Base-by-base conservation (phyloP, 2,113 vertebrate species). In the Hyperopisus bebe region DNA sequence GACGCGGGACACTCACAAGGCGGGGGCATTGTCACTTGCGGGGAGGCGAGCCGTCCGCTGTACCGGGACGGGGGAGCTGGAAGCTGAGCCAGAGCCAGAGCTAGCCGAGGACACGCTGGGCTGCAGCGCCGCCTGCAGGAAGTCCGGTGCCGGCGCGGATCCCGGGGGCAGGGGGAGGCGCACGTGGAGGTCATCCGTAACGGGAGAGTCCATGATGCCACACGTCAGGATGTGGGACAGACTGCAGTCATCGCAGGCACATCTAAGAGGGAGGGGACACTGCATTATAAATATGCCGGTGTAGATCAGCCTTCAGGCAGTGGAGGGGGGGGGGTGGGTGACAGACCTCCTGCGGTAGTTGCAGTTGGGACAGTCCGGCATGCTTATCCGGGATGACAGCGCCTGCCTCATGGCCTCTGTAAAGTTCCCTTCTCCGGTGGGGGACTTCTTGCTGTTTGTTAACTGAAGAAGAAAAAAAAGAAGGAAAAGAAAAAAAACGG, bases 221-320 rank as follows among this genome's bases (percentile, higher is more conserved):
- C 98, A 99, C 0, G 98, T 99, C 92, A 99, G 96, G 94, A 99
- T 99, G 95, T 99, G 98, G 13, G 98, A 99, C 88, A 99, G 97
- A 92, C 98, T 99, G 94, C 98, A 99, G 96, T 99, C 98, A 31
- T 99, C 98, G 89, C 98, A 99, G 21, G 98, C 98, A 93, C 98
- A 99, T 93, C 98, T 99, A 95, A n/a, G 5, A 1, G 31, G 17
- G 87, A 48, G 51, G 17, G 85, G 8, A 47, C n/a, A 51, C 4
- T 2, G 9, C 55, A 13, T 88, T 42, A 27, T 27, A n/a, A 15
- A 86, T 10, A 19, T n/a, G 2, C 55, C 7, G 11, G 13, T 19
- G 15, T 21, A 35, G 48, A 15, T 74, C 70, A 77, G 35, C 11
- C 42, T 85, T 15, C 48, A 42, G 19, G 8, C 19, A 24, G 19